These are phyloP conservation scores for Trichopoda pennipes DNA, from an alignment of 2,888 invertebrate species.

Conservation along the genomic window DNA sequence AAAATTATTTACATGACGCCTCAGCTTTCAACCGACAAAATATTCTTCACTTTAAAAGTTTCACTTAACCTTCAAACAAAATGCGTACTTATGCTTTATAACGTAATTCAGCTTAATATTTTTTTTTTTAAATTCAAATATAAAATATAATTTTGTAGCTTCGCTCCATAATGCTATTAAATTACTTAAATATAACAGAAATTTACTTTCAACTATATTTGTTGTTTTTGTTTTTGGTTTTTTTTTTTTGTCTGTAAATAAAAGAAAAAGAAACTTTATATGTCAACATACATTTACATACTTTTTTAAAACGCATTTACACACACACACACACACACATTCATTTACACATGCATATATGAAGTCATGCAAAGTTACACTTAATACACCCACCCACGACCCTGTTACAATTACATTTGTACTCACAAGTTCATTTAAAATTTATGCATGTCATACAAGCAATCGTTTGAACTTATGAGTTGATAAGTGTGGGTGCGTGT, in stretches of 20 bases:
- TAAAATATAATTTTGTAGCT: slow-evolving; percentile 32
- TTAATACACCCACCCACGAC: slow-evolving; percentile 40
- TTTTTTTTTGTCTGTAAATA: neutral
- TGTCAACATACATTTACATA: slow-evolving; percentile 45
- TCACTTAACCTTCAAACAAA: slow-evolving; percentile 8
- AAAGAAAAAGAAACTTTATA: slow-evolving; percentile 20
- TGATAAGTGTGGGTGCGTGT: neutral
- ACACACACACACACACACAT: neutral
- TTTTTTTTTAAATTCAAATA: slow-evolving; percentile 19
- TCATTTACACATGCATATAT: neutral
- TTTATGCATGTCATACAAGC: slow-evolving; percentile 13
- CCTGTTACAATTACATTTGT: slow-evolving; percentile 30
- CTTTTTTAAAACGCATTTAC: slow-evolving; percentile 23
- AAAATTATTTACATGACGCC: neutral
- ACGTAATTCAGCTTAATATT: slow-evolving; percentile 31
- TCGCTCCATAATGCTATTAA: slow-evolving; percentile 49
- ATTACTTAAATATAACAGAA: slow-evolving; percentile 40
- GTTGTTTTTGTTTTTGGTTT: neutral
- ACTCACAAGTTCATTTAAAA: neutral
- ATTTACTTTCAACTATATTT: slow-evolving; percentile 36
- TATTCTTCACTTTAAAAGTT: slow-evolving; percentile 6
- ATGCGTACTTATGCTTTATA: slow-evolving; percentile 19
- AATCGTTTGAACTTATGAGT: neutral
- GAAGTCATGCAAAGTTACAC: slow-evolving; percentile 1
- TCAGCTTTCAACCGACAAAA: neutral